Evolutionary conservation across 2,113 vertebrate genomes (phyloP), one percentile per base, ranked within the genome.

Genomic region (Rhabdornis inornatus): DNA sequence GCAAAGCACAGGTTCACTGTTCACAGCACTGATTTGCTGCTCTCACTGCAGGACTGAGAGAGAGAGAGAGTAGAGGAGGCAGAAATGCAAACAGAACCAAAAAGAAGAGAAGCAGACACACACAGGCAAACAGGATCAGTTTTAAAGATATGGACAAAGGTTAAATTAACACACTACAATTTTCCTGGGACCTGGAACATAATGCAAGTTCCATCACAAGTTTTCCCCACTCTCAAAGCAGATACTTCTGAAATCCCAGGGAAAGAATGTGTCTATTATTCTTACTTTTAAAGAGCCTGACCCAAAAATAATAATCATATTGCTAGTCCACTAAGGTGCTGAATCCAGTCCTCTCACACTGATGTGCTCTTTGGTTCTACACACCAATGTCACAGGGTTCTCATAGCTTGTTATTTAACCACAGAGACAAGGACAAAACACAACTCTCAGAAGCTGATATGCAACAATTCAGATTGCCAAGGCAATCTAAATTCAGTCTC

Each of bases 1-100:
- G 14, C 70, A 74, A 78, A 52, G 12, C 45, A 33, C 1, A 64
- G 18, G 18, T 20, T 71, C 60, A 24, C 9, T 44, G 18, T 1
- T 49, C 55, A 20, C 22, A 69, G 37, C 11, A 72, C 60, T 22
- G 30, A 47, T 21, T 30, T 86, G 35, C 33, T 47, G 27, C 27
- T 76, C 44, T 63, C 0, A 0, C 37, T 39, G 68, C 39, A 57
- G 37, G 23, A 39, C 35, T 23, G 5, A 16, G 4, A 53, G 2
- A 50, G 19, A 56, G 30, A 33, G 30, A 21, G 21, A 39, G 18
- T 3, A 30, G 39, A 72, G 12, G 5, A 4, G 6, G 16, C 2
- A 72, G 40, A 77, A 92, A 76, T 2, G 2, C 42, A 76, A 47
- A 50, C 20, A 64, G 57, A 68, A 85, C n/a, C 4, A 63, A 40